Base-by-base conservation (phyloP, 2,888 invertebrate species). In the Scaptomyza reducta region DNA sequence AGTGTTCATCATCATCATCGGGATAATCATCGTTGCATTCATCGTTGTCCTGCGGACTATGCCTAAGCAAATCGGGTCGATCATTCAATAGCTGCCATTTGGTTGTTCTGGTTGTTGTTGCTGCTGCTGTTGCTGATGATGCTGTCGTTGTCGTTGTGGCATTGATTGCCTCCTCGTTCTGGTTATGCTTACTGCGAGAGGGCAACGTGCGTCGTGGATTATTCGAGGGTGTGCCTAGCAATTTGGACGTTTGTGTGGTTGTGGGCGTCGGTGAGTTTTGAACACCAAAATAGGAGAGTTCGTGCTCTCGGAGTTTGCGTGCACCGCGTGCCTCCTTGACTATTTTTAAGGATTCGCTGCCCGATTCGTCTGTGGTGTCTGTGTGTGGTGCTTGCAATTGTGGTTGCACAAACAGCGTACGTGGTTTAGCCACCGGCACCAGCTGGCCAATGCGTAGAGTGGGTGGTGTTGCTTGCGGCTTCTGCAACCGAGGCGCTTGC, bases 231-330 rank as follows among this genome's bases (percentile, higher is more conserved):
- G 60, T 42, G 38, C 50, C 40, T 7, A 38, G 46, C 25, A 60
- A 9, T 18, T 72, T 76, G 10, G 47, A 29, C 3, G 47, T 16
- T 11, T 61, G 71, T 13, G 57, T 70, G 22, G 74, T 4, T 1
- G 38, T 14, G 38, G 14, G 25, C n/a, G 76, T 60, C 38, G 83
- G 62, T 13, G 65, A 55, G n/a, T 77, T 64, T 54, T 89, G 89
- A 14, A 92, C 83, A 29, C 94, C 94, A 78, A 94, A 94, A 84
- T 93, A 94, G 64, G 93, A 93, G 47, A 94, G 91, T 80, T 94
- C 94, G 70, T 93, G 94, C 45, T 93, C 93, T 65, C 93, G 92
- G 42, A 94, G 90, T 89, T 93, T 93, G 72, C 94, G 90, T 49
- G 92, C 90, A 14, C 92, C 92, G 14, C 92, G 91, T 33, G 91